A percentile compares a stretch with the other conserved stretches of the same genome.
These are phyloP conservation scores for Anas georgica DNA, from an alignment of 2,797 vertebrate genomes.

Conservation along the genomic window DNA sequence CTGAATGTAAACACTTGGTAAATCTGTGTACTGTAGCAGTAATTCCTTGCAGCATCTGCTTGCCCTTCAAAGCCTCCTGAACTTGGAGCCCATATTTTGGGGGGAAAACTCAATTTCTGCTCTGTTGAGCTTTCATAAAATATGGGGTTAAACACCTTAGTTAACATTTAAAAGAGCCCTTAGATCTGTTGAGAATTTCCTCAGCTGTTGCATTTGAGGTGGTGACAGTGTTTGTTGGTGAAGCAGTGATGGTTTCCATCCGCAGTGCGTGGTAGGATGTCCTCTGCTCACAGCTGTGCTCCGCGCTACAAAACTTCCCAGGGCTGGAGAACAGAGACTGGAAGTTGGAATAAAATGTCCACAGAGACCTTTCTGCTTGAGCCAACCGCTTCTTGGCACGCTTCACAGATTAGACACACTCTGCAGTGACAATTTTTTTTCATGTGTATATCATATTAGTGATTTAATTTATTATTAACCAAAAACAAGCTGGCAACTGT, in stretches of 20 bases:
- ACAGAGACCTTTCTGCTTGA: background rate
- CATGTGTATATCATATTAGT: background rate
- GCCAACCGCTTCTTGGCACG: background rate
- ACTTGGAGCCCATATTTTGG: background rate
- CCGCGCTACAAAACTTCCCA: no score
- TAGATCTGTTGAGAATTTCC: background rate
- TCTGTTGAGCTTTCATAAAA: background rate
- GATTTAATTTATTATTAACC: background rate
- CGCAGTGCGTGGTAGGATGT: background rate
- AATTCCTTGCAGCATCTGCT: background rate
- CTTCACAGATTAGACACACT: background rate
- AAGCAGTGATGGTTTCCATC: constrained; percentile 41
- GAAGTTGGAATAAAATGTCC: background rate
- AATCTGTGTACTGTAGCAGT: background rate
- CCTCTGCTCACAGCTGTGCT: background rate
- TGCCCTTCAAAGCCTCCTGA: background rate
- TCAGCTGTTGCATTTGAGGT: constrained; percentile 23
- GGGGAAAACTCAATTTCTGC: background rate
- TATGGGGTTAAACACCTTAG: constrained; percentile 21
- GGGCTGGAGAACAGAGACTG: background rate
- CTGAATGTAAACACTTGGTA: background rate
- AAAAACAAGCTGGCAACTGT: background rate
- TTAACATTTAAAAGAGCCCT: constrained; percentile 49
- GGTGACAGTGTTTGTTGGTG: background rate
- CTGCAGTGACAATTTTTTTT: background rate